Evolutionary conservation across 1,140 invertebrate species (phyloP), one percentile per base, ranked within the genome.

Genomic region (Frieseomelitta varia): DNA sequence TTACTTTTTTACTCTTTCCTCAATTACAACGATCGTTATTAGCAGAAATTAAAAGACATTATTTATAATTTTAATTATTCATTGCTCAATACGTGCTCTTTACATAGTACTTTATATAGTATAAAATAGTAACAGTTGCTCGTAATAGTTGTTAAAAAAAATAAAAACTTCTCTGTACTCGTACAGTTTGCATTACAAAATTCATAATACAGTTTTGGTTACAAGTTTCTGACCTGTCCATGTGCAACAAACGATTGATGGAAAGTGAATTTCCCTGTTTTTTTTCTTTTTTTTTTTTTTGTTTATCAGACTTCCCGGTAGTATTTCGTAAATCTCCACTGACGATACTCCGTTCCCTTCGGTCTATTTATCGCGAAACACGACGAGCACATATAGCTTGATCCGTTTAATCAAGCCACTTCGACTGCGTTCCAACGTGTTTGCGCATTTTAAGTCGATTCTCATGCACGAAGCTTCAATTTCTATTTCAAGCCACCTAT

Each of bases 331-430:
- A 58, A 58, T 21, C 56, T 58, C 56, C 24, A 10, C 21, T 58
- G 30, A 8, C 39, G 12, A 34, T 11, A 17, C n/a, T n/a, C n/a
- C 58, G 24, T 4, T 56, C 30, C 34, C 14, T 47, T 27, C 39
- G 8, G 1, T 21, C 4, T 19, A 14, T 65, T 79, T 56, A 61
- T 79, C 76, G 75, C 12, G 10, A 78, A 71, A 83, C 21, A 58
- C 21, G 34, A 19, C n/a, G 34, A 83, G 27, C 14, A 55, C 1
- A 51, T 47, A 58, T 47, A 61, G 51, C 17, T 76, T 51, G 30
- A 76, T 76, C 67, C n/a, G 72, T 72, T 75, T 81, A 75, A 82
- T 73, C 67, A 76, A 76, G 51, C 34, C 30, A 19, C 61, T 68
- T 77, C 53, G 73, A 69, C 69, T 76, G n/a, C 39, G 39, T 53